Conservation (phyloP, 2,113 vertebrate genomes). For the Polyodon spathula region DNA sequence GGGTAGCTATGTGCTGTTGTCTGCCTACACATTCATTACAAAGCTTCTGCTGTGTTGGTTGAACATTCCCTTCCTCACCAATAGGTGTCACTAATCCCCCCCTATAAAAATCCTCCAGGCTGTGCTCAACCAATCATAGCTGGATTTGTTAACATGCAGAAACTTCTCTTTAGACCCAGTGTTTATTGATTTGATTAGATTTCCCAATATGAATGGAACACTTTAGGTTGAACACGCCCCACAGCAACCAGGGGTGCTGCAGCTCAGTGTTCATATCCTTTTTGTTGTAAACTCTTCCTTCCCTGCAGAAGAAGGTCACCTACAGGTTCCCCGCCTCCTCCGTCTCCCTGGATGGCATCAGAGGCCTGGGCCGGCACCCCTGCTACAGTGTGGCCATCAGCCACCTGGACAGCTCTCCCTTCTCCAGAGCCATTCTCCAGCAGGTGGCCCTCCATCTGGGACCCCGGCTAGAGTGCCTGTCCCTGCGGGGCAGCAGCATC, state of each 20-base stretch:
- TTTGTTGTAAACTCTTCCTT: background rate
- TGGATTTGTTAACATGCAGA: too few relatives aligned
- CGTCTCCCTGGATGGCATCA: constrained; percentile 55
- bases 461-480: constrained; percentile 53
- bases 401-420: constrained; percentile 56
- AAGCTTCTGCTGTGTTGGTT: too few relatives aligned
- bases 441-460: constrained; percentile 52
- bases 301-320: constrained; percentile 46
- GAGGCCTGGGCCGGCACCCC: constrained; percentile 38
- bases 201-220: too few relatives aligned
- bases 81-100: too few relatives aligned
- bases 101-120: too few relatives aligned
- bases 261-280: background rate
- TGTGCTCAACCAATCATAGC: too few relatives aligned
- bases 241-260: background rate
- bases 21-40: too few relatives aligned
- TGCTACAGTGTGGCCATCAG: constrained; percentile 56
- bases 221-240: background rate
- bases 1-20: too few relatives aligned
- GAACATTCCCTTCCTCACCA: too few relatives aligned
- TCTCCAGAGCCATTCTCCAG: constrained; percentile 54
- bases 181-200: too few relatives aligned
- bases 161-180: too few relatives aligned
- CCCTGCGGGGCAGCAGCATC: constrained; percentile 58
- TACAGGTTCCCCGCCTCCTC: constrained; percentile 63